Conservation (phyloP, 2,888 invertebrate species). For the Altica lythri region DNA sequence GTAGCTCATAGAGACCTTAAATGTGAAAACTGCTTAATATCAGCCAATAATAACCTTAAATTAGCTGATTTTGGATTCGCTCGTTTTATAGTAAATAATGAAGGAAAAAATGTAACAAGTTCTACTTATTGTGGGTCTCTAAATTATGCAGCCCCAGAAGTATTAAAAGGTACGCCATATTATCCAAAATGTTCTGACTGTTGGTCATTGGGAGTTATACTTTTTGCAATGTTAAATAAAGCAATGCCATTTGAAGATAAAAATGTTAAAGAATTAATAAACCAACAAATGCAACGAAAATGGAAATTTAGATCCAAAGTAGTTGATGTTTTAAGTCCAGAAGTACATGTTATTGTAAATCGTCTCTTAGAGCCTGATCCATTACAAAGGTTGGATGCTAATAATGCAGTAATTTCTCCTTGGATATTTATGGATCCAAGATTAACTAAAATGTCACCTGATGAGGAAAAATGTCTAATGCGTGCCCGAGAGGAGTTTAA, state of each 20-base stretch:
- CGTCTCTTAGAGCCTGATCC: slow-evolving; percentile 73
- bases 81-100: slow-evolving; percentile 56
- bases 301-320: slow-evolving; percentile 73
- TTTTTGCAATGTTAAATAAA: slow-evolving; percentile 83
- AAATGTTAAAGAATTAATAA: slow-evolving; percentile 71
- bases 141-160: slow-evolving; percentile 88
- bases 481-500: slow-evolving; percentile 59
- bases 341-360: slow-evolving; percentile 68
- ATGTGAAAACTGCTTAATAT: slow-evolving; percentile 79
- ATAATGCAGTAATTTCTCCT: slow-evolving; percentile 61
- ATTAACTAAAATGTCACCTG: slow-evolving; percentile 61
- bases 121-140: slow-evolving; percentile 85
- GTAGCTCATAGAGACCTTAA: slow-evolving; percentile 82
- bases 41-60: slow-evolving; percentile 77
- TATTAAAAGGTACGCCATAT: slow-evolving; percentile 74
- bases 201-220: slow-evolving; percentile 79
- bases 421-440: slow-evolving; percentile 71
- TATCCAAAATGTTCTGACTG: slow-evolving; percentile 74
- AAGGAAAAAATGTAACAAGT: slow-evolving; percentile 60
- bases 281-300: slow-evolving; percentile 66
- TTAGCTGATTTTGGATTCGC: slow-evolving; percentile 87
- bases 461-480: slow-evolving; percentile 61
- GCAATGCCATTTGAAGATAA: slow-evolving; percentile 82
- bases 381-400: slow-evolving; percentile 62
- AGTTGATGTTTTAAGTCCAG: slow-evolving; percentile 61